These are phyloP conservation scores for Penaeus japonicus DNA, from an alignment of 1,140 invertebrate species.

Conservation along the genomic window DNA sequence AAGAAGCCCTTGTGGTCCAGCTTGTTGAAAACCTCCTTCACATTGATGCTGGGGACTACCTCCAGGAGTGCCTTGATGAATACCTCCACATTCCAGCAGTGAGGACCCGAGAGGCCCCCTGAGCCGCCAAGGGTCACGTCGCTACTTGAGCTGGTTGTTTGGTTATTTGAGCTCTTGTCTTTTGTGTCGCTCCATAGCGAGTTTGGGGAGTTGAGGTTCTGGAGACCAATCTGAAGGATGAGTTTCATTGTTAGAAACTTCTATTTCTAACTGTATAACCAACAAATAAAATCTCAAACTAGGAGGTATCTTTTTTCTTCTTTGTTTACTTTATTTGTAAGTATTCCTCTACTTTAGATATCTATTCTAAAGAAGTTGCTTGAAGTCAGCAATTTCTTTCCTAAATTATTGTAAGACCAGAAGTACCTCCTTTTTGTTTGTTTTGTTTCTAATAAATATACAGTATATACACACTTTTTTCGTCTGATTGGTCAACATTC, in stretches of 20 bases:
- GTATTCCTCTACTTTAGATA: too few species aligned
- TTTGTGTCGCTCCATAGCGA: conserved; percentile 63
- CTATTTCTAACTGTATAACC: too few species aligned
- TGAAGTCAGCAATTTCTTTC: too few species aligned
- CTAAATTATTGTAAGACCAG: too few species aligned
- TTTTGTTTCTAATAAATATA: too few species aligned
- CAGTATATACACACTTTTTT: too few species aligned
- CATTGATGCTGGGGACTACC: conserved; percentile 82
- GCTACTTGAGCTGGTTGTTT: background rate
- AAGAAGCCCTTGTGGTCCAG: conserved; percentile 90
- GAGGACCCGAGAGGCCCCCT: conserved; percentile 16
- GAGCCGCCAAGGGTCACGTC: conserved; percentile 13
- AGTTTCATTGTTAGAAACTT: background rate
- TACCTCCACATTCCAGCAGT: conserved; percentile 87
- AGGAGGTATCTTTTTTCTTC: too few species aligned
- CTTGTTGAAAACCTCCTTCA: conserved; percentile 91
- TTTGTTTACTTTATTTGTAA: too few species aligned
- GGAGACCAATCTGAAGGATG: conserved; percentile 63
- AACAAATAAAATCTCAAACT: too few species aligned
- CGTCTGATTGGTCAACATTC: too few species aligned
- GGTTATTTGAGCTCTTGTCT: conserved; percentile 62
- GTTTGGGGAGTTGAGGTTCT: conserved; percentile 66
- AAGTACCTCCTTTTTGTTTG: too few species aligned
- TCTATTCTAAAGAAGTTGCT: too few species aligned
- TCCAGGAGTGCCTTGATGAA: conserved; percentile 92